A percentile compares a stretch with the other conserved stretches of the same genome.
Evolutionary conservation across 2,113 vertebrate genomes (phyloP).

Genomic region (Cyanistes caeruleus): DNA sequence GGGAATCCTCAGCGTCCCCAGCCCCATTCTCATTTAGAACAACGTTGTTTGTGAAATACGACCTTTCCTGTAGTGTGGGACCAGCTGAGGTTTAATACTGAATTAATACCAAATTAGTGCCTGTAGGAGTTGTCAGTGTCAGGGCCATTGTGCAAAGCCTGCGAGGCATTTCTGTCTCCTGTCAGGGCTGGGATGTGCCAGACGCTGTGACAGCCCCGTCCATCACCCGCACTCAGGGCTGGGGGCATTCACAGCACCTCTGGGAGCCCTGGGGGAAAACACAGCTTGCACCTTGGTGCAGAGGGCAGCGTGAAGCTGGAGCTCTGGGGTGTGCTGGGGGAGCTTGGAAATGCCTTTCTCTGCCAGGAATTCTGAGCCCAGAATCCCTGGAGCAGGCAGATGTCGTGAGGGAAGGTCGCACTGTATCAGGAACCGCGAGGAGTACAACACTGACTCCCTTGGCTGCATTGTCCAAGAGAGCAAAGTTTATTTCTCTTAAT

Average conservation of each 20-base stretch:
- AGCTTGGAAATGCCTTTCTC: background rate
- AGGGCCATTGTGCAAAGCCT: background rate
- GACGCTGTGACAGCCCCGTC: background rate
- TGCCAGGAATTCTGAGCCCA: background rate
- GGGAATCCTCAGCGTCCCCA: background rate
- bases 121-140: background rate
- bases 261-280: accelerated
- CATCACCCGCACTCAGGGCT: background rate
- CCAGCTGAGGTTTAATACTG: background rate
- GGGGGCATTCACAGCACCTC: background rate
- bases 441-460: no score
- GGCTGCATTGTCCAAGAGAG: no score
- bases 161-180: background rate
- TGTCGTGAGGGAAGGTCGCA: background rate
- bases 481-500: no score
- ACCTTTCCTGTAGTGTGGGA: background rate
- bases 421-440: no score
- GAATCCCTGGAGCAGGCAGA: background rate
- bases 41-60: background rate
- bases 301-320: background rate
- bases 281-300: accelerated
- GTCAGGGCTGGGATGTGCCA: background rate
- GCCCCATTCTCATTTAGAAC: background rate
- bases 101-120: background rate
- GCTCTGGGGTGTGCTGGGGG: background rate